Evolutionary conservation across 2,888 invertebrate species (phyloP), one percentile per base, ranked within the genome.

Genomic region (Eilema sororculum): DNA sequence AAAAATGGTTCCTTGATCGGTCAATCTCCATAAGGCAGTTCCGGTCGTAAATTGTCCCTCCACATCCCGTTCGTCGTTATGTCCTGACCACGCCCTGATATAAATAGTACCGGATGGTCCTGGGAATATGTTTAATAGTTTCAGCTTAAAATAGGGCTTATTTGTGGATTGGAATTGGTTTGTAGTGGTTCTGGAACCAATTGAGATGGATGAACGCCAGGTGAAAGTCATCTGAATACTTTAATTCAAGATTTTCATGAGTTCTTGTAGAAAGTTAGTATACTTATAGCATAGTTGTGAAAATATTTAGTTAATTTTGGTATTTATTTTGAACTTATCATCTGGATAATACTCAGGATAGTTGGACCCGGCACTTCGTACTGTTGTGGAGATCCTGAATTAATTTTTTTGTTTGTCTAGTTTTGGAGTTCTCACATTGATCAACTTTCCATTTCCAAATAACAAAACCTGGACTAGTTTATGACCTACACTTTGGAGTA

Each of bases 1-100:
- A 78, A 71, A 79, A 81, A 81, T 79, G 77, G 78, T 82, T 84
- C 79, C 77, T 80, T 80, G 80, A 90, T 90, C 89, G 91, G 91
- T 90, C 92, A 91, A 89, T 90, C 88, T 82, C 89, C 86, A 92
- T 91, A 90, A 91, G 87, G 79, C 83, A 82, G 91, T 92, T 94
- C 94, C 93, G 93, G 93, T 90, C 90, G 81, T 94, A 93, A 93
- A 93, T 91, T 90, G 92, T 87, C 87, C 89, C 88, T 84, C 78
- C 81, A 85, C 91, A 90, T 91, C 92, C 93, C 89, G 91, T 86
- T 83, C 82, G 88, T 82, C 87, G 89, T 90, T 92, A 89, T 88
- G 89, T 76, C 76, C 81, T 86, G 87, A 86, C 87, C 85, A 84
- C 86, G 86, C 86, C 89, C 76, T 74, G 75, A 78, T 85, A 85